Percentiles rank a stretch among this genome's conserved stretches.
phyloP scores from a whole-genome alignment of 1,140 invertebrate species.

The Macrosteles quadrilineatus region DNA sequence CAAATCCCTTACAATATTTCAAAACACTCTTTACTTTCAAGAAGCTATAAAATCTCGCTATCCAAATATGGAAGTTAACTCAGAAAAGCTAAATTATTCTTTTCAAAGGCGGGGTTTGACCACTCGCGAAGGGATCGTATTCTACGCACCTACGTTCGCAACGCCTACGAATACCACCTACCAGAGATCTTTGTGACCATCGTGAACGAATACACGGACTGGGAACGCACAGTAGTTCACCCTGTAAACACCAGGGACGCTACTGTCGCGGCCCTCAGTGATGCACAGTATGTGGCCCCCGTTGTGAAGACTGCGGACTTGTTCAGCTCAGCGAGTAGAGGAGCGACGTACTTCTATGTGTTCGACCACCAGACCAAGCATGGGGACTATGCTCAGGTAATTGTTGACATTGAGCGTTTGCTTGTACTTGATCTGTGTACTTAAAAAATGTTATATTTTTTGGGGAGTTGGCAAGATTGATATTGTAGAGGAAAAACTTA shows the following conservation, averaged over 20 bases:
- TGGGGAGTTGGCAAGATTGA: neutral
- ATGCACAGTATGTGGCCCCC: constrained; percentile 86
- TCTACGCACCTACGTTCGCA: constrained; percentile 85
- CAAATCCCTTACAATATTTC: no score
- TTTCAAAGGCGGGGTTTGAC: constrained; percentile 54
- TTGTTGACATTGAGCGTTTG: constrained; percentile 14
- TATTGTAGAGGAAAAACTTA: no score
- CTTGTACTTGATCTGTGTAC: constrained; percentile 50
- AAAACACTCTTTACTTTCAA: no score
- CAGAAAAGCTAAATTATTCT: no score
- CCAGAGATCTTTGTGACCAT: constrained; percentile 96
- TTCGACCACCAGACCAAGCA: constrained; percentile 91
- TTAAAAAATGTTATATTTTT: constrained; percentile 39
- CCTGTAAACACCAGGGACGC: constrained; percentile 89
- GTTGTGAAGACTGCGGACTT: constrained; percentile 79
- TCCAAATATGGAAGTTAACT: no score
- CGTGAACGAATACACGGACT: constrained; percentile 96
- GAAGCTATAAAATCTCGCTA: no score
- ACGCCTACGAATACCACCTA: constrained; percentile 90
- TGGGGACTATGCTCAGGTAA: constrained; percentile 82
- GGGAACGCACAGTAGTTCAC: constrained; percentile 88
- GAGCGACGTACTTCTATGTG: constrained; percentile 79
- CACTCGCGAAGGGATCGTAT: constrained; percentile 56
- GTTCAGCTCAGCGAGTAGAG: constrained; percentile 50
- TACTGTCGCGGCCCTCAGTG: constrained; percentile 87